phyloP scores from a whole-genome alignment of 2,797 vertebrate species.

The Sitta carolinensis region DNA sequence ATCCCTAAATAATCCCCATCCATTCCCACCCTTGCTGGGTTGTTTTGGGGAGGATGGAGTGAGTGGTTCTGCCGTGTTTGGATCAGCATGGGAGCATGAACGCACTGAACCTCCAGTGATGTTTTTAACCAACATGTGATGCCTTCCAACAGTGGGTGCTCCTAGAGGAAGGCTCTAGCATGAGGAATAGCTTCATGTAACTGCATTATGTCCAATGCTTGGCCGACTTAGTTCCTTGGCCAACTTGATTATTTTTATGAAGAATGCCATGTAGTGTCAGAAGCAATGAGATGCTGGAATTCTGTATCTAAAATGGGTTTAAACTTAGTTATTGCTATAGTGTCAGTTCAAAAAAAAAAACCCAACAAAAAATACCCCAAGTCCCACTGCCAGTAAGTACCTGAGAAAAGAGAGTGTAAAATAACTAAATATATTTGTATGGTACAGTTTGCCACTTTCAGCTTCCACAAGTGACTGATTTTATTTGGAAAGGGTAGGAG shows the following conservation, averaged over 20 bases:
- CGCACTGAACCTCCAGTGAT: fast-evolving
- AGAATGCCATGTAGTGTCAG: neutral
- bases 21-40: neutral
- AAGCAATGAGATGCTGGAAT: neutral
- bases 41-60: neutral
- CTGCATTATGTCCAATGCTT: neutral
- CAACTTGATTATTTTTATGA: neutral
- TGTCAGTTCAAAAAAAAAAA: neutral
- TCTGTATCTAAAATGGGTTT: neutral
- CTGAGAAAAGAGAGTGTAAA: neutral
- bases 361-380: neutral
- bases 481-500: neutral
- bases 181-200: neutral
- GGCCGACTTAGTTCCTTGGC: neutral
- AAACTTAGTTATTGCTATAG: neutral
- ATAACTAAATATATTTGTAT: neutral
- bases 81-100: neutral
- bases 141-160: neutral
- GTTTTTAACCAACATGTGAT: fast-evolving
- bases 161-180: neutral
- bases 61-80: neutral
- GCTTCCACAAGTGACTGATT: neutral
- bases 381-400: neutral
- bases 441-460: neutral
- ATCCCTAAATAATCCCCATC: neutral